Base-by-base conservation (phyloP, 2,113 vertebrate species). In the Condylura cristata region DNA sequence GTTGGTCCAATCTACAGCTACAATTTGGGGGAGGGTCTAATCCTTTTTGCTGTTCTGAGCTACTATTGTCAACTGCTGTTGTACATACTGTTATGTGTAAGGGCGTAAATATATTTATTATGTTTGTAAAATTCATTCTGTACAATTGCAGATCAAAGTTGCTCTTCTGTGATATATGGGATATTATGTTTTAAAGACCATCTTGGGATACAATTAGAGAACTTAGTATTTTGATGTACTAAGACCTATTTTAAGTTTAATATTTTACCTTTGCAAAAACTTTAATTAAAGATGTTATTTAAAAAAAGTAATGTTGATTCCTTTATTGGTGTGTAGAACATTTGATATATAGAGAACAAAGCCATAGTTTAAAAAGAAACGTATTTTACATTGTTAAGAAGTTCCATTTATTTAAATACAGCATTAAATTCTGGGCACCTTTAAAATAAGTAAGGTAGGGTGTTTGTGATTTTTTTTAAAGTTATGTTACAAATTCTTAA, bases 281-380 rank as follows among this genome's bases (percentile, higher is more conserved):
- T 98, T 98, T 98, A 98, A 99, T 99, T 99, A 99, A 99, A 99
- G 98, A 98, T 98, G 98, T 98, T 98, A 98, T 99, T 98, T 98
- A 98, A 98, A 98, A 98, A 98, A 97, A 98, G 97, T 88, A 98
- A 96, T 92, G 91, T 97, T 97, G 98, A 97, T 95, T 97, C 97
- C 86, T 97, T 95, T 96, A 92, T 86, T 94, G 92, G 80, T 94
- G 80, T 94, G 44, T 92, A 68, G 94, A 87, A 48, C 65, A 71
- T 89, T 95, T 61, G 53, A 82, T 92, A 91, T 34, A 58, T 79
- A 93, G 53, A 56, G 58, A 81, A 79, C n/a, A 91, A 92, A 96
- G 91, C 30, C 65, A 90, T 34, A 95, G 48, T 95, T 87, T 86
- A 96, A 94, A 91, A 95, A 85, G 91, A 88, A 88, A 87, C 93